phyloP scores from a whole-genome alignment of 2,888 invertebrate species.

The Clostera curtula region DNA sequence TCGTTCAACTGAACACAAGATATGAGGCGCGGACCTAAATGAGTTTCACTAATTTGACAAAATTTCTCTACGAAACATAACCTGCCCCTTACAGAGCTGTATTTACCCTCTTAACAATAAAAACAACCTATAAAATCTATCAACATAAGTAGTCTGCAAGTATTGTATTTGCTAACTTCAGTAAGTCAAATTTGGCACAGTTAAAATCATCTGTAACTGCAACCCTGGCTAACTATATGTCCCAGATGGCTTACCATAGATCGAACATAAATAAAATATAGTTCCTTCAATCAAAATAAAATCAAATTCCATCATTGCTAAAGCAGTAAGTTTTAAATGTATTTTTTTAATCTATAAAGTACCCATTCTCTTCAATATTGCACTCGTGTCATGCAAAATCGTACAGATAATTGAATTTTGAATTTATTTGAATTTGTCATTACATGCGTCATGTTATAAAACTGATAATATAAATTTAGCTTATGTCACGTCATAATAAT shows the following conservation, averaged over 20 bases:
- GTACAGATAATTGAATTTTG: slow-evolving; percentile 34
- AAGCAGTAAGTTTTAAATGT: no score
- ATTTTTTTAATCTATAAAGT: slow-evolving; percentile 53
- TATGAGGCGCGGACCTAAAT: slow-evolving; percentile 68
- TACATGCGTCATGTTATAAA: slow-evolving; percentile 17
- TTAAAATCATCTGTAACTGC: slow-evolving; percentile 36
- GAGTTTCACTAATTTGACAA: slow-evolving; percentile 68
- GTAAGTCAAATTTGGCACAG: slow-evolving; percentile 65
- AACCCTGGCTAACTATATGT: slow-evolving; percentile 34
- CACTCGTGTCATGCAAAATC: slow-evolving; percentile 64
- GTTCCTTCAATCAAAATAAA: slow-evolving; percentile 25
- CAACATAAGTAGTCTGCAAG: slow-evolving; percentile 47
- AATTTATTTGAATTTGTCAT: slow-evolving; percentile 12
- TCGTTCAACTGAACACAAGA: slow-evolving; percentile 74
- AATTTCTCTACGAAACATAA: slow-evolving; percentile 52
- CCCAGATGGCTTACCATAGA: slow-evolving; percentile 52
- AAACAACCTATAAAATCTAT: slow-evolving; percentile 74
- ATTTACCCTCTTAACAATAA: slow-evolving; percentile 71
- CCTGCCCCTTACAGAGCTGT: slow-evolving; percentile 37
- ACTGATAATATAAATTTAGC: slow-evolving; percentile 9
- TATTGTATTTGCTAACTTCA: slow-evolving; percentile 20
- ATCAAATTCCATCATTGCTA: slow-evolving; percentile 41
- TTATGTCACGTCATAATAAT: slow-evolving; percentile 10
- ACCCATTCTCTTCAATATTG: slow-evolving; percentile 56
- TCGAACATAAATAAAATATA: slow-evolving; percentile 24